Evolutionary conservation across 37 sponge, comb jelly and placozoan genomes (phyloP), one percentile per base, ranked within the genome.

Genomic region (Halisarca cf. caerulea): DNA sequence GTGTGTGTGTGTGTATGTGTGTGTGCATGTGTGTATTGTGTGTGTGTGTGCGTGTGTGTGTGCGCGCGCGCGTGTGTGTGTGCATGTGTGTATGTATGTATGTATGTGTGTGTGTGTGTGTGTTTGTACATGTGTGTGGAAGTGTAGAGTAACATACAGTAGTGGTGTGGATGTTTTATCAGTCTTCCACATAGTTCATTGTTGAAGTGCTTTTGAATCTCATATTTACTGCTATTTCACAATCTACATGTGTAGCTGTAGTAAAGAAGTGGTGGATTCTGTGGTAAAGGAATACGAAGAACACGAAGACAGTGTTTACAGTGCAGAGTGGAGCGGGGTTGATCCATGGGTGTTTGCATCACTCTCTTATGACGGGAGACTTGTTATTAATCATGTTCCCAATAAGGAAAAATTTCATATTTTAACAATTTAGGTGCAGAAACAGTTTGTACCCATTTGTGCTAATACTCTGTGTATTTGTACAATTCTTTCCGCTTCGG

Each of bases 261-360:
- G 23, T 62, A 15, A 20, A 62, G 64, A 62, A 15, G 64, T 15
- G n/a, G 6, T 15, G 7, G 96, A 98, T 83, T 82, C 89, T 24
- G 89, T 95, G 38, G 84, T 98, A 28, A 61, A 68, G 34, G 86
- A 60, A 45, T 98, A 92, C 58, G 97, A 96, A 71, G 97, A 94
- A 72, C 99, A 98, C 68, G 99, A 98, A 69, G 99, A 98, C 88
- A 95, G 95, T 37, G 99, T 98, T 73, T 98, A 98, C 79, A 32
- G 58, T 78, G 90, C 84, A 3, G 91, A 86, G 80, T 99, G 99
- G 99, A 94, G 95, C 55, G 45, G 82, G 0, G 89, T 91, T 20
- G 97, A 99, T 81, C 92, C 97, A 0, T 99, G 99, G 99, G 90
- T 96, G 35, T 99, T 99, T 95, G 99, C 99, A 32, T 92, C 93